These are phyloP conservation scores for Heliothis peltigera DNA, from an alignment of 2,888 invertebrate genomes.

Conservation along the genomic window DNA sequence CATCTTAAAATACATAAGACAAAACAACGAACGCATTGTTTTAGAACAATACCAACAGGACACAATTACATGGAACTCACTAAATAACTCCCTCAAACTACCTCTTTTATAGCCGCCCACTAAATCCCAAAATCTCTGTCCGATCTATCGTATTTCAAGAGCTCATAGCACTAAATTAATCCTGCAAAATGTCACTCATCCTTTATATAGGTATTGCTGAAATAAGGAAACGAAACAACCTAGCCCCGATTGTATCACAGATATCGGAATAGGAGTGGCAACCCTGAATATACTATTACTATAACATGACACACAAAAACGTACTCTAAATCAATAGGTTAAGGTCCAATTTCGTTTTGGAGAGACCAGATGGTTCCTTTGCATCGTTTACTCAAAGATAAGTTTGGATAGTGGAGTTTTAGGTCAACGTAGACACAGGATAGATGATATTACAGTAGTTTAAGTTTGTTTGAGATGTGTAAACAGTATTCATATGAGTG, in stretches of 20 bases:
- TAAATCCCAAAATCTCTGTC: conserved; percentile 38
- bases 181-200: conserved; percentile 65
- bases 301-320: conserved; percentile 37
- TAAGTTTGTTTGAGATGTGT: conserved; percentile 23
- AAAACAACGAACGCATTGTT: conserved; percentile 53
- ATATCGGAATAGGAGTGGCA: conserved; percentile 62
- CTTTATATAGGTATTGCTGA: conserved; percentile 61
- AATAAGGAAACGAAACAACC: conserved; percentile 81
- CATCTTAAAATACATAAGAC: conserved; percentile 51
- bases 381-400: conserved; percentile 82
- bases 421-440: conserved; percentile 71
- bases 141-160: conserved; percentile 43
- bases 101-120: conserved; percentile 13
- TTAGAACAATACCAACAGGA: conserved; percentile 26
- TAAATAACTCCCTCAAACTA: conserved; percentile 40
- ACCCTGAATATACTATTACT: conserved; percentile 60
- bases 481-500: conserved; percentile 35
- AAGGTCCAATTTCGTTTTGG: conserved; percentile 61
- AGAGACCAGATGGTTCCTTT: conserved; percentile 61
- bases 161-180: conserved; percentile 63
- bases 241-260: conserved; percentile 74
- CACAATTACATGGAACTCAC: conserved; percentile 25
- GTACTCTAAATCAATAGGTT: conserved; percentile 47
- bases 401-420: conserved; percentile 80
- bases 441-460: conserved; percentile 55